Evolutionary conservation across 2,113 vertebrate genomes (phyloP).

Genomic region (Trematomus loennbergii): DNA sequence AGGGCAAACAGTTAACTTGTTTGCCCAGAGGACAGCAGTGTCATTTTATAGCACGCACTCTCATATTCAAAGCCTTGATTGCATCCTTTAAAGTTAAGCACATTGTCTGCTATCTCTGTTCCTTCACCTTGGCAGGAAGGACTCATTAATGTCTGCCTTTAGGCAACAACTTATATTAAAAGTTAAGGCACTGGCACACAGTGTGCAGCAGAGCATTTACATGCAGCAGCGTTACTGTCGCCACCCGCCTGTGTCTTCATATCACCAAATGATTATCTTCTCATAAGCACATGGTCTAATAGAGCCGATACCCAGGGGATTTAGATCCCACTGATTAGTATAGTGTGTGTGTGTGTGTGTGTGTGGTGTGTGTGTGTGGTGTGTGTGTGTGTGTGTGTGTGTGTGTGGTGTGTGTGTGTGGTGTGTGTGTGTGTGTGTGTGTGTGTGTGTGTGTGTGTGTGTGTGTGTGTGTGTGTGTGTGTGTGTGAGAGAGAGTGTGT

Average conservation of each 20-base stretch:
- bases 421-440: neutral
- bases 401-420: no score
- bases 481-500: slow-evolving; percentile 36
- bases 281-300: slow-evolving; percentile 54
- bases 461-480: slow-evolving; percentile 11
- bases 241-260: slow-evolving; percentile 58
- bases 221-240: slow-evolving; percentile 41
- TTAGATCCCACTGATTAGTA: slow-evolving; percentile 63
- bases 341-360: neutral
- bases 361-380: no score
- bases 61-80: slow-evolving; percentile 44
- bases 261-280: slow-evolving; percentile 72
- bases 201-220: slow-evolving; percentile 43
- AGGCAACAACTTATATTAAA: slow-evolving; percentile 61
- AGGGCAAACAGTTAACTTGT: slow-evolving; percentile 27
- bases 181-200: slow-evolving; percentile 29
- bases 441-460: slow-evolving; percentile 18
- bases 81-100: slow-evolving; percentile 60
- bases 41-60: slow-evolving; percentile 38
- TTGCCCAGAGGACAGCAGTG: slow-evolving; percentile 26
- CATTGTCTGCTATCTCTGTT: slow-evolving; percentile 53
- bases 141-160: slow-evolving; percentile 63
- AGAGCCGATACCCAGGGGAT: slow-evolving; percentile 61
- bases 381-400: no score
- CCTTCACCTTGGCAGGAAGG: slow-evolving; percentile 65